phyloP scores from a whole-genome alignment of 1,140 invertebrate species.

The Macrostomum lignano region DNA sequence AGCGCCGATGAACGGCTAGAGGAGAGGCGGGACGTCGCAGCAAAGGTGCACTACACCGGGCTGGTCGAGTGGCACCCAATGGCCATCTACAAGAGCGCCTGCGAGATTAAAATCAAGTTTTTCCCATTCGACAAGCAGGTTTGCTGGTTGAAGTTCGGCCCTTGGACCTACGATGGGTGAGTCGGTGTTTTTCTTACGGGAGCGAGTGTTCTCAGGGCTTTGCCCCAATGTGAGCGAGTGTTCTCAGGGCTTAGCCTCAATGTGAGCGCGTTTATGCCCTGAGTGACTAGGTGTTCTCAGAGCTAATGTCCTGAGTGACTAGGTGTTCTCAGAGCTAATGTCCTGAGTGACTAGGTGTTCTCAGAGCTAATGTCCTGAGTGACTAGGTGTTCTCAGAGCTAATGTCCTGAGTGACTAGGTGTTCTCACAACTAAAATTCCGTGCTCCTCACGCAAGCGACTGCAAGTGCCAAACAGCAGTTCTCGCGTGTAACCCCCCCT shows the following conservation, averaged over 20 bases:
- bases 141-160: slow-evolving; percentile 10
- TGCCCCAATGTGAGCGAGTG: background rate
- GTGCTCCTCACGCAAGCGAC: too few species aligned
- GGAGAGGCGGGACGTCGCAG: slow-evolving; percentile 78
- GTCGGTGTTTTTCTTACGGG: background rate
- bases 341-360: too few species aligned
- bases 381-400: too few species aligned
- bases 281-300: background rate
- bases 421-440: too few species aligned
- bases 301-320: background rate
- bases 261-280: background rate
- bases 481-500: too few species aligned
- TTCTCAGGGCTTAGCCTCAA: background rate
- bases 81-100: slow-evolving; percentile 10
- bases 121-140: slow-evolving; percentile 11
- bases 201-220: background rate
- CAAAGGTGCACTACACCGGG: slow-evolving; percentile 57
- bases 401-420: too few species aligned
- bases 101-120: slow-evolving; percentile 9
- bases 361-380: too few species aligned
- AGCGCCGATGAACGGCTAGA: slow-evolving; percentile 89
- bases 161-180: slow-evolving; percentile 10
- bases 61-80: slow-evolving; percentile 44
- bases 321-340: too few species aligned
- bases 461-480: too few species aligned